phyloP scores from a whole-genome alignment of 2,888 invertebrate genomes.

The Cephus pulcher region DNA sequence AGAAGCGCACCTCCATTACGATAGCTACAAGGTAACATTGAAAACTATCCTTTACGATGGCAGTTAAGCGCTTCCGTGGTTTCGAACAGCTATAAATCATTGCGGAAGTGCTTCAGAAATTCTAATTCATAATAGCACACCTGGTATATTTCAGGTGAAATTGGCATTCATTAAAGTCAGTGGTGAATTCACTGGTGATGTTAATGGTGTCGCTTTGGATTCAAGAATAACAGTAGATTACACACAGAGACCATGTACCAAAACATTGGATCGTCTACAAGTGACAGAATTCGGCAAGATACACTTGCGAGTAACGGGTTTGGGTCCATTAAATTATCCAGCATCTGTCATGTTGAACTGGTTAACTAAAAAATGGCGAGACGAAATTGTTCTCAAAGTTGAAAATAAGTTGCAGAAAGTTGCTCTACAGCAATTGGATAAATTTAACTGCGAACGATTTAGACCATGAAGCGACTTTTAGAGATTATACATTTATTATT shows the following conservation, averaged over 20 bases:
- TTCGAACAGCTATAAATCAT: background rate
- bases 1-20: slow-evolving; percentile 29
- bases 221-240: slow-evolving; percentile 32
- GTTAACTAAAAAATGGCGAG: slow-evolving; percentile 32
- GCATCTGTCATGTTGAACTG: slow-evolving; percentile 32
- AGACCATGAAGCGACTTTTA: slow-evolving; percentile 22
- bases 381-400: slow-evolving; percentile 28
- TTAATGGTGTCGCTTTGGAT: slow-evolving; percentile 30
- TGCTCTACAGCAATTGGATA: slow-evolving; percentile 20
- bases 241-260: slow-evolving; percentile 29
- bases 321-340: slow-evolving; percentile 31
- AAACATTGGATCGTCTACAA: slow-evolving; percentile 28
- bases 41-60: background rate
- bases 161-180: slow-evolving; percentile 30
- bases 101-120: background rate
- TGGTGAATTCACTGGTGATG: slow-evolving; percentile 29
- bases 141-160: slow-evolving; percentile 12
- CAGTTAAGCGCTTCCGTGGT: background rate
- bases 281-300: slow-evolving; percentile 34
- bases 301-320: slow-evolving; percentile 35
- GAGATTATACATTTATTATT: background rate
- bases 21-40: slow-evolving; percentile 36
- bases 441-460: slow-evolving; percentile 37
- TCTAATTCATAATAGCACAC: background rate
- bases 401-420: slow-evolving; percentile 23